Base-by-base conservation (phyloP, 2,113 vertebrate genomes). In the Anguilla japonica region DNA sequence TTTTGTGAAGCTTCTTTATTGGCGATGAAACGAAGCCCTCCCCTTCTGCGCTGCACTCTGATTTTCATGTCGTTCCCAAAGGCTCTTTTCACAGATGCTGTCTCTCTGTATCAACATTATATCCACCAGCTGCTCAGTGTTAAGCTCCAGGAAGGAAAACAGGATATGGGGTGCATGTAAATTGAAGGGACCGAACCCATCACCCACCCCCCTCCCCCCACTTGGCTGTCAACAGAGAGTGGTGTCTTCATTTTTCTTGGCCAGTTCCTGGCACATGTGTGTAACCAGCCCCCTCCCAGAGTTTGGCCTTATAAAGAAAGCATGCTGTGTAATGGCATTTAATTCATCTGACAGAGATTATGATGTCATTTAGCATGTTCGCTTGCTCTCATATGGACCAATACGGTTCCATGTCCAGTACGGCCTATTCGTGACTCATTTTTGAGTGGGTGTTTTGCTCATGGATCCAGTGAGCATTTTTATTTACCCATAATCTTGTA, bases 101-200 rank as follows among this genome's bases (percentile, higher is more conserved):
- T 75, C 71, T 75, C 71, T 34, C 71, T 75, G 71, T 75, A 80
- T 80, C 79, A 40, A 41, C 39, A 80, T 80, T 80, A 9, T 80
- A 80, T 3, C 79, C 16, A 41, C 79, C 41, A 41, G 79, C 79
- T 80, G 79, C 79, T 41, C 79, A 41, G 39, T 4, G 3, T 20
- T 41, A 80, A 40, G 40, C 79, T 80, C 41, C 41, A 80, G 41
- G 79, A 80, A 41, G 40, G 20, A 14, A 80, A 41, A 80, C 79
- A 40, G 41, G 79, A 41, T 41, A 15, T 80, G 34, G 16, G 41
- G 79, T 5, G 79, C 79, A 80, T 41, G 39, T 41, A 41, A 80
- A 80, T 41, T 2, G 39, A 20, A 40, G 41, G 26, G 26, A 26
- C 71, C 71, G n/a, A 34, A 29, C 71, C 63, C 63, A 71, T 60